These are phyloP conservation scores for Drosophila recens DNA, from an alignment of 2,888 invertebrate genomes.

Conservation along the genomic window DNA sequence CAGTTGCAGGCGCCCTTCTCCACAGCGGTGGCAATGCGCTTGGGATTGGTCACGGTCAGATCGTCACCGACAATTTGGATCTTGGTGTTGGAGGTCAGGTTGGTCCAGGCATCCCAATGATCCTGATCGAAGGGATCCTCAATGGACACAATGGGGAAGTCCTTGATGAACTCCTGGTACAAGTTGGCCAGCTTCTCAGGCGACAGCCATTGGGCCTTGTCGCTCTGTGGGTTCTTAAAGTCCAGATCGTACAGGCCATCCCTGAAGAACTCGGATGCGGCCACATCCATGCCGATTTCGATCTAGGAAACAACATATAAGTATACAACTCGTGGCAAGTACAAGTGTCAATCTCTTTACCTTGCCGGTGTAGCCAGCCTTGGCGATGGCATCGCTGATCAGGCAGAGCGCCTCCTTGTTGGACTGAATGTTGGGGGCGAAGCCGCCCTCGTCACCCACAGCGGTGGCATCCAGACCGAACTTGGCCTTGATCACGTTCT, in stretches of 20 bases:
- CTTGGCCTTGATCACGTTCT: slow-evolving; percentile 98
- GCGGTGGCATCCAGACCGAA: slow-evolving; percentile 98
- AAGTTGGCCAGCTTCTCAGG: slow-evolving; percentile 93
- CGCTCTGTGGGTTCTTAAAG: slow-evolving; percentile 97
- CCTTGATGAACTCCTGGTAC: slow-evolving; percentile 95
- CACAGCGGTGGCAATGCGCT: slow-evolving; percentile 96
- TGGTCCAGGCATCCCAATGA: slow-evolving; percentile 98
- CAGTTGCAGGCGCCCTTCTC: slow-evolving; percentile 99
- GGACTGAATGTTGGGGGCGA: slow-evolving; percentile 98
- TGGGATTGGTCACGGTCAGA: slow-evolving; percentile 97
- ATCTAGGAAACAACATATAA: slow-evolving; percentile 84
- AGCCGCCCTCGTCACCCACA: slow-evolving; percentile 99
- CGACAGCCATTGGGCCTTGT: slow-evolving; percentile 92
- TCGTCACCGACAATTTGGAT: slow-evolving; percentile 98
- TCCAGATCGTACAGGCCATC: slow-evolving; percentile 95
- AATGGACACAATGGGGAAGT: slow-evolving; percentile 97
- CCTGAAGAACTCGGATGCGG: slow-evolving; percentile 98
- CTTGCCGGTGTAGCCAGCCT: slow-evolving; percentile 98
- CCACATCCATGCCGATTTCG: slow-evolving; percentile 99
- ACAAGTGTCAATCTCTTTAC: slow-evolving; percentile 28
- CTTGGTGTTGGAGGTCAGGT: slow-evolving; percentile 90
- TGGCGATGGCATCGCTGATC: slow-evolving; percentile 94
- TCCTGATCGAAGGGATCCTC: slow-evolving; percentile 99
- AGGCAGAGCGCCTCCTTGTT: slow-evolving; percentile 97
- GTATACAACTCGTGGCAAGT: too few species aligned